phyloP scores from a whole-genome alignment of 2,113 vertebrate species.

The Sciurus niger region DNA sequence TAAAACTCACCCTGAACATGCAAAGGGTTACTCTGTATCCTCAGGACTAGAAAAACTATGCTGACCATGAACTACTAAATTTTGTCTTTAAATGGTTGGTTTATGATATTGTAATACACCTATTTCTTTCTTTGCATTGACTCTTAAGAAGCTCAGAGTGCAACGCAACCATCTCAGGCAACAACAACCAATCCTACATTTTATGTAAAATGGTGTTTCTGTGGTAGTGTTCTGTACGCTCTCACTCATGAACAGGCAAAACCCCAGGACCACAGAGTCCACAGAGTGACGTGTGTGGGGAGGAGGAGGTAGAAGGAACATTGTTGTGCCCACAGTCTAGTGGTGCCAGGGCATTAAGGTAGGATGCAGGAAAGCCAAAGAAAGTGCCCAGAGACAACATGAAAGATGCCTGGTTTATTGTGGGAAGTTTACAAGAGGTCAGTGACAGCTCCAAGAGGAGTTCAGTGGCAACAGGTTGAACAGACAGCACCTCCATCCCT shows the following conservation, averaged over 20 bases:
- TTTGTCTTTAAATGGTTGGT: neutral
- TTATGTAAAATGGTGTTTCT: neutral
- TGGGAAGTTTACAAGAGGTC: too few relatives aligned
- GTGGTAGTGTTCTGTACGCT: neutral
- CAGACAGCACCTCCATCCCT: too few relatives aligned
- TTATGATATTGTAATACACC: neutral
- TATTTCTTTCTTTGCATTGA: neutral
- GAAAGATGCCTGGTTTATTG: too few relatives aligned
- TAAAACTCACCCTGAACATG: neutral
- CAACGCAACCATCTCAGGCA: neutral
- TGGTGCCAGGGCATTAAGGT: too few relatives aligned
- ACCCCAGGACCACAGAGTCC: neutral
- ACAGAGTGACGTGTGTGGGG: neutral
- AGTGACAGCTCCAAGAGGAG: too few relatives aligned
- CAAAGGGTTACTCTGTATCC: neutral
- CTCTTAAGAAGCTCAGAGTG: neutral
- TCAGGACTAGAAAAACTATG: neutral
- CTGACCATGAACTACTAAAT: neutral
- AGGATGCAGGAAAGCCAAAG: too few relatives aligned
- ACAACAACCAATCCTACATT: neutral
- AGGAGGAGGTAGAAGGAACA: neutral
- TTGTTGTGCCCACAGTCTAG: too few relatives aligned
- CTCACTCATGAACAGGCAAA: neutral
- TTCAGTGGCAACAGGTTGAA: too few relatives aligned
- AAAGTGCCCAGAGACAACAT: too few relatives aligned